Conservation (phyloP, 2,797 vertebrate species). For the Xenopus petersii region DNA sequence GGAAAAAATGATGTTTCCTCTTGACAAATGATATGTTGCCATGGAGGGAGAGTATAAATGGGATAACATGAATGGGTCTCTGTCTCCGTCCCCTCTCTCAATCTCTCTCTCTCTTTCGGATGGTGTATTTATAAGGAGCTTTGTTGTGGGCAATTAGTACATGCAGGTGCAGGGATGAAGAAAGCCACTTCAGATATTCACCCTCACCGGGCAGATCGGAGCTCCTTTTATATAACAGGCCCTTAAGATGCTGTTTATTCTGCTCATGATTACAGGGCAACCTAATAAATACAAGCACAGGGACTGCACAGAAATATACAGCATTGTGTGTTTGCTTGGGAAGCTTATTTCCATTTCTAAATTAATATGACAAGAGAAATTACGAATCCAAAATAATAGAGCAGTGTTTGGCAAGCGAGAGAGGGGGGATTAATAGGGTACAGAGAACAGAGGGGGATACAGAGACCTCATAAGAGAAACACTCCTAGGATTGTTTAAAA, state of each 20-base stretch:
- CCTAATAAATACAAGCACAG: neutral
- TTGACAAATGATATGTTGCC: constrained; percentile 60
- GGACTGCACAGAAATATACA: neutral
- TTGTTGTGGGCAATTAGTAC: constrained; percentile 62
- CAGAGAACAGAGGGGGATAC: no score
- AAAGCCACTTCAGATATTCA: constrained; percentile 48
- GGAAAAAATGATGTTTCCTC: constrained; percentile 22
- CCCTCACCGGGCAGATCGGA: constrained; percentile 48
- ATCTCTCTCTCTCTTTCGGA: constrained; percentile 51
- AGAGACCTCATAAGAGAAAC: no score
- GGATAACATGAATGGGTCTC: constrained; percentile 59
- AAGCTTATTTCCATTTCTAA: no score
- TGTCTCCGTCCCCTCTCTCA: constrained; percentile 38
- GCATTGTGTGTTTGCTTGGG: no score
- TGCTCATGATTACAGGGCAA: neutral
- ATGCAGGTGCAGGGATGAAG: constrained; percentile 59
- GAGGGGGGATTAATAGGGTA: no score
- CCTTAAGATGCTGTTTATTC: constrained; percentile 52
- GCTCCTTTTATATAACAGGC: constrained; percentile 13
- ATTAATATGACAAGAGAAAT: no score
- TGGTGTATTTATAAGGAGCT: constrained; percentile 53
- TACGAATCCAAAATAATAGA: no score
- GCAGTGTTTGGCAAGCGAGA: no score
- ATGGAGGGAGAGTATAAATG: constrained; percentile 62
- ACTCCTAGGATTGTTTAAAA: no score